Conservation (phyloP, 2,797 vertebrate genomes). For the Astyanax mexicanus region DNA sequence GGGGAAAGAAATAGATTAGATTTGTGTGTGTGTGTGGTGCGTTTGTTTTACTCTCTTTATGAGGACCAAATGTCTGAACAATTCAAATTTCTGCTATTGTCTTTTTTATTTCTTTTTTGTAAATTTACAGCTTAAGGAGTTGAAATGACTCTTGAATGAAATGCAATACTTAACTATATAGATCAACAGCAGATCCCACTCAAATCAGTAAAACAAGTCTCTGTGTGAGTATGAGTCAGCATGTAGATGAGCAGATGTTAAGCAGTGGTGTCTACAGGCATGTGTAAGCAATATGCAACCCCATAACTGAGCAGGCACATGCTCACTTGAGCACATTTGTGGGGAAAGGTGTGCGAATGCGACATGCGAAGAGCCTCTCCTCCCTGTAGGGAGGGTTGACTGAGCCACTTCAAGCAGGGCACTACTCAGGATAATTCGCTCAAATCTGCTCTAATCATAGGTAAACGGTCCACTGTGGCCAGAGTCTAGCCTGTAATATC, state of each 20-base stretch:
- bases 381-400: slow-evolving; percentile 75
- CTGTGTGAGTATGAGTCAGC: neutral
- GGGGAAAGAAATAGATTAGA: slow-evolving; percentile 77
- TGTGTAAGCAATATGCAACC: neutral
- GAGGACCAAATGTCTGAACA: slow-evolving; percentile 20
- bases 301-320: neutral
- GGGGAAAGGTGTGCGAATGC: slow-evolving; percentile 74
- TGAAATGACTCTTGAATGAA: too few species aligned
- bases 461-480: slow-evolving; percentile 86
- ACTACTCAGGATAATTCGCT: slow-evolving; percentile 88
- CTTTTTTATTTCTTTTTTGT: slow-evolving; percentile 50
- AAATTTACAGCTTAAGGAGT: too few species aligned
- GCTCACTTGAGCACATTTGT: slow-evolving; percentile 25
- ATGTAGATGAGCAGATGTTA: slow-evolving; percentile 28
- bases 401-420: slow-evolving; percentile 87
- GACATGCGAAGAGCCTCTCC: slow-evolving; percentile 54
- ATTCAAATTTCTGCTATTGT: slow-evolving; percentile 7
- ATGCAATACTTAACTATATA: too few species aligned
- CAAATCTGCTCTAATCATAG: slow-evolving; percentile 91
- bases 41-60: slow-evolving; percentile 27
- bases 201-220: neutral
- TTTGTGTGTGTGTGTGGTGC: slow-evolving; percentile 62
- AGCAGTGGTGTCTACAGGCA: neutral
- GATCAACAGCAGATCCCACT: neutral
- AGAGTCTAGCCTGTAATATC: slow-evolving; percentile 60